A percentile compares a stretch with the other conserved stretches of the same genome.
Evolutionary conservation across 1,140 invertebrate genomes (phyloP).

Genomic region (Oscheius sp.): DNA sequence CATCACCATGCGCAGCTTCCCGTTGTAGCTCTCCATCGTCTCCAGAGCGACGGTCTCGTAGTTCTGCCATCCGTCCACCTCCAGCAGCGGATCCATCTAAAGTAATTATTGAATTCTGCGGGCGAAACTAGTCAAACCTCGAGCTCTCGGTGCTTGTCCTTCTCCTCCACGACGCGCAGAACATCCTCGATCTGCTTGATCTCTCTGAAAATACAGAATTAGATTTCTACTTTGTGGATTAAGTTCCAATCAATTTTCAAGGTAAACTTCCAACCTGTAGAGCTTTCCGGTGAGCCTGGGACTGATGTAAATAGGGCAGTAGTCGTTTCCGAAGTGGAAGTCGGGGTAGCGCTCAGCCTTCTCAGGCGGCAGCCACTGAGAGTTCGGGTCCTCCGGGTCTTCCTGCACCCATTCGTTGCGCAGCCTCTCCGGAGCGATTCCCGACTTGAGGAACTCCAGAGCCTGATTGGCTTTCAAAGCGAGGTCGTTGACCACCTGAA

Average conservation of each 20-base stretch:
- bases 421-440: constrained; percentile 19
- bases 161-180: background rate
- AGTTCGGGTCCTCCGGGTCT: background rate
- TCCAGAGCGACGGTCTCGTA: constrained; percentile 6
- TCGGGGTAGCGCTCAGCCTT: constrained; percentile 29
- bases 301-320: background rate
- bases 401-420: constrained; percentile 11
- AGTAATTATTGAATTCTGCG: background rate
- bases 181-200: constrained; percentile 21
- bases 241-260: background rate
- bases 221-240: no score
- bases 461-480: constrained; percentile 44
- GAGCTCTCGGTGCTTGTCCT: background rate
- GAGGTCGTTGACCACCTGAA: constrained; percentile 27
- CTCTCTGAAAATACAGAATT: constrained; percentile 17
- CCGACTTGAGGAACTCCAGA: constrained; percentile 56
- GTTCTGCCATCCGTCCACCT: constrained; percentile 23
- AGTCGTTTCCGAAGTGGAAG: constrained; percentile 30
- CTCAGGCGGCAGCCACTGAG: constrained; percentile 20
- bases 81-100: constrained; percentile 6
- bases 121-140: background rate
- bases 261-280: constrained; percentile 14
- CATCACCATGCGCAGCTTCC: constrained; percentile 21
- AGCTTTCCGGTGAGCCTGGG: constrained; percentile 14
- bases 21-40: constrained; percentile 16